These are phyloP conservation scores for Hyles lineata DNA, from an alignment of 2,888 invertebrate species.

Conservation along the genomic window DNA sequence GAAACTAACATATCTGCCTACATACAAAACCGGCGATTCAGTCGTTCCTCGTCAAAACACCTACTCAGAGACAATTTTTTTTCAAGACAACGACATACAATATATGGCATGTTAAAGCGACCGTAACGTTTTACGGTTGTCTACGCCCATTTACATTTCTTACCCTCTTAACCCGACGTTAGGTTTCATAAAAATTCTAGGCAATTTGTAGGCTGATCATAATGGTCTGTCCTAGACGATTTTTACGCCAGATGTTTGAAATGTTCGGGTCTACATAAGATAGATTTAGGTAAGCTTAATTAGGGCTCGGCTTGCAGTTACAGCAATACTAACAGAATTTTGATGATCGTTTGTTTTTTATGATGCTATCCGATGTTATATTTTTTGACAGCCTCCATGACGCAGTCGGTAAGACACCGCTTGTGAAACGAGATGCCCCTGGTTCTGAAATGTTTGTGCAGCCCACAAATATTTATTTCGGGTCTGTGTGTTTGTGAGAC, in stretches of 20 bases:
- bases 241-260: slow-evolving; percentile 25
- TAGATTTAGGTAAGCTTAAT: neutral
- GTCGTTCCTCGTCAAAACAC: too few relatives aligned
- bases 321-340: neutral
- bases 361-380: too few relatives aligned
- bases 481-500: too few relatives aligned
- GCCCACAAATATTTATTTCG: too few relatives aligned
- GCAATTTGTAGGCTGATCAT: slow-evolving; percentile 13
- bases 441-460: too few relatives aligned
- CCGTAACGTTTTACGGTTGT: slow-evolving; percentile 5
- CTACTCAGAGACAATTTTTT: neutral
- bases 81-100: neutral
- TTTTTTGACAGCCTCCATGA: too few relatives aligned
- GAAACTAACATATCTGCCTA: too few relatives aligned
- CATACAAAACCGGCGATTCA: too few relatives aligned
- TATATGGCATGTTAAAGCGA: slow-evolving; percentile 11
- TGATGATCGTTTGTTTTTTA: neutral
- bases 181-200: slow-evolving; percentile 24
- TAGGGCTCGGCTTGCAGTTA: neutral
- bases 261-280: slow-evolving; percentile 1
- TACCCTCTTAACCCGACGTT: slow-evolving; percentile 1
- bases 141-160: slow-evolving; percentile 3
- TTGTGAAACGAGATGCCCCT: too few relatives aligned
- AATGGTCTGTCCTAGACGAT: slow-evolving; percentile 16
- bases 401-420: too few relatives aligned